Evolutionary conservation across 2,888 invertebrate species (phyloP), one percentile per base, ranked within the genome.

Genomic region (Hydrotaea cyrtoneurina): DNA sequence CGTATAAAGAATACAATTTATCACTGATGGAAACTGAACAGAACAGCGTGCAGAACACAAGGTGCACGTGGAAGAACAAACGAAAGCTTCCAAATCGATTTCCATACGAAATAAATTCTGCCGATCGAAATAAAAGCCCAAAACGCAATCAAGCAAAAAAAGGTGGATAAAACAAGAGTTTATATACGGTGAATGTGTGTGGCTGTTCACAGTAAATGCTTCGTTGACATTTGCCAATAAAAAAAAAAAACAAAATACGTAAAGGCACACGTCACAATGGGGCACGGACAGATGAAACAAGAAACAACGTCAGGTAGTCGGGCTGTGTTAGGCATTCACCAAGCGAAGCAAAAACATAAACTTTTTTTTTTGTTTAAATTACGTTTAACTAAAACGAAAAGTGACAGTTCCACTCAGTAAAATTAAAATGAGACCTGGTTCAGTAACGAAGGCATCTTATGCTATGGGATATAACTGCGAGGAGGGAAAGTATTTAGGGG

Each of bases 151-250:
- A 59, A 26, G 62, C 55, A 15, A 82, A 17, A 69, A 80, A 82
- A 62, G 75, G 43, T 46, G 64, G 62, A 43, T 80, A 26, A 39
- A 78, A 64, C 46, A 82, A 82, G 74, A 73, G 53, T 75, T 83
- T 81, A 78, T 78, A 53, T 57, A 46, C 50, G 78, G 50, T 23
- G 55, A 36, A 71, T 80, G 85, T 78, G 71, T 73, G 71, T 79
- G 69, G 76, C 36, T 88, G 88, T 87, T 43, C 81, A n/a, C n/a
- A 83, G 83, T 75, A 83, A 88, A 88, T 86, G 89, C 86, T 88
- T 89, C 88, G 87, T 89, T 90, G 88, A 87, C 87, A 88, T 89
- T 90, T 87, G 86, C 86, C 88, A 89, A 89, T 89, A 88, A 89
- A 90, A 90, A 87, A 90, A 90, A 87, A 87, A 90, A 90, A 90